Conservation (phyloP, 1,140 invertebrate genomes). For the Penaeus vannamei region DNA sequence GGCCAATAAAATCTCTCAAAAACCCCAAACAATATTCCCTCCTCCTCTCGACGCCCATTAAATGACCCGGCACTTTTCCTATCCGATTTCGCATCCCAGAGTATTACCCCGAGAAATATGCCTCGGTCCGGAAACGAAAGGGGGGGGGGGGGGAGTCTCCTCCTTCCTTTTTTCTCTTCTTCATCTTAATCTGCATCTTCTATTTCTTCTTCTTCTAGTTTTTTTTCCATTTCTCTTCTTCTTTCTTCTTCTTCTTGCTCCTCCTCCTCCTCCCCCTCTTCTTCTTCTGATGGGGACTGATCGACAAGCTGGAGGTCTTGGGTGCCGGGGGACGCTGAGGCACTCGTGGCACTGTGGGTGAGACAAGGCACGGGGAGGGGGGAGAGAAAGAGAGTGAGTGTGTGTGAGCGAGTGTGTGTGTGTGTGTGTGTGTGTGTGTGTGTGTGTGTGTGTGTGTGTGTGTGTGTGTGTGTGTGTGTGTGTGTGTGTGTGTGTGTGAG, state of each 20-base stretch:
- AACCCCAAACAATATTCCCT: background rate
- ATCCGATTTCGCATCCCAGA: background rate
- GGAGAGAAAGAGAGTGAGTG: conserved; percentile 7
- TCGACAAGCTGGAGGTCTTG: too few species aligned
- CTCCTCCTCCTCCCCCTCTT: too few species aligned
- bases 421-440: background rate
- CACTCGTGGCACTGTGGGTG: background rate
- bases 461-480: background rate
- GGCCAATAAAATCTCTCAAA: too few species aligned
- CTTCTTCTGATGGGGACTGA: too few species aligned
- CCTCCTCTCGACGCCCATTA: background rate
- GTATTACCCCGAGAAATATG: background rate
- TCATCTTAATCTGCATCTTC: too few species aligned
- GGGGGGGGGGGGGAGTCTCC: too few species aligned
- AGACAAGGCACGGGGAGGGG: background rate
- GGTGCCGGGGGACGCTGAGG: too few species aligned
- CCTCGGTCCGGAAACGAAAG: background rate
- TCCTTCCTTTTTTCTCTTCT: too few species aligned
- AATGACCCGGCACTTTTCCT: background rate
- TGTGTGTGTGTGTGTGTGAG: background rate
- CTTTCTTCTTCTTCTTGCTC: too few species aligned
- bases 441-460: background rate
- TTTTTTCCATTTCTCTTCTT: too few species aligned
- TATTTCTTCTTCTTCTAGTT: too few species aligned
- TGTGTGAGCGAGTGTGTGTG: background rate